These are phyloP conservation scores for Busseola fusca DNA, from an alignment of 2,888 invertebrate genomes.

Conservation along the genomic window DNA sequence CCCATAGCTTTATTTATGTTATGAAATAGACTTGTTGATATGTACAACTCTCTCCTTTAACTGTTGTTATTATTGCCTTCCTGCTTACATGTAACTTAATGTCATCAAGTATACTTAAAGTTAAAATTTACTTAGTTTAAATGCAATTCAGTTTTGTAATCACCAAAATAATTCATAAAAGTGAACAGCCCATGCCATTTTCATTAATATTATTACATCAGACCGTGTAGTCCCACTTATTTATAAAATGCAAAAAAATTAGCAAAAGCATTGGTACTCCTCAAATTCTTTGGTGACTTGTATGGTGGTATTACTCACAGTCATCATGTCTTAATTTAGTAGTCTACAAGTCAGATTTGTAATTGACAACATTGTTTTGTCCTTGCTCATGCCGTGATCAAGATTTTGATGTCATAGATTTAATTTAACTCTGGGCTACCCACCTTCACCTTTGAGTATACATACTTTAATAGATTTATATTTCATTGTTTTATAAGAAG, in stretches of 20 bases:
- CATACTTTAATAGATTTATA: conserved; percentile 10
- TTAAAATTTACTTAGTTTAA: neutral
- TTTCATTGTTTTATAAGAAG: conserved; percentile 10
- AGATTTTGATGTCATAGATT: conserved; percentile 66
- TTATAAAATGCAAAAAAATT: neutral
- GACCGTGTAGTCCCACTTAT: too few relatives aligned
- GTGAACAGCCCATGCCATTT: neutral
- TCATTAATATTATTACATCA: neutral
- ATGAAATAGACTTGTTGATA: conserved; percentile 27
- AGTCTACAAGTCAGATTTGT: conserved; percentile 62
- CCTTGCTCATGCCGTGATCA: conserved; percentile 67
- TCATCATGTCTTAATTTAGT: conserved; percentile 56
- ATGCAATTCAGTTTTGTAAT: neutral
- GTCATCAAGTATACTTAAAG: neutral
- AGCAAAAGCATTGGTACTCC: neutral
- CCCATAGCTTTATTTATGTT: conserved; percentile 18
- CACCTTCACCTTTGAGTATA: conserved; percentile 20
- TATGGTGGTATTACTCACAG: conserved; percentile 45
- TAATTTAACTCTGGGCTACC: conserved; percentile 43
- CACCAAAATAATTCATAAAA: neutral
- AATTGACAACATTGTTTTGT: conserved; percentile 74
- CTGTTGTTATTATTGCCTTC: conserved; percentile 11
- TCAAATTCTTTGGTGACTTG: conserved; percentile 11
- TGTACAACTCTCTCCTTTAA: conserved; percentile 21
- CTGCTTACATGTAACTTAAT: neutral